Conservation (phyloP, 1,140 invertebrate genomes). For the Microplitis demolitor region DNA sequence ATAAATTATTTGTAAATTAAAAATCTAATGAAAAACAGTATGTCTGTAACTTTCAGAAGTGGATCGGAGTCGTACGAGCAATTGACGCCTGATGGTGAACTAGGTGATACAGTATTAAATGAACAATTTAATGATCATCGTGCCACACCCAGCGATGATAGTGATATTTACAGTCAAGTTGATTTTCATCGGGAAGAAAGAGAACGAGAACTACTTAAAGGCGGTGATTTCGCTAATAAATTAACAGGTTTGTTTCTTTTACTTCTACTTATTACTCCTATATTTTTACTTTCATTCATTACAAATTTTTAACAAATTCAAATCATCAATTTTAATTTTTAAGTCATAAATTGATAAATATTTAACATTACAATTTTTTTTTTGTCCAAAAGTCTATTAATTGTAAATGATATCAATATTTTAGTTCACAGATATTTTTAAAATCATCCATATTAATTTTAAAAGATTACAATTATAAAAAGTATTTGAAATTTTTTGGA, state of each 20-base stretch:
- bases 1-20: slow-evolving; percentile 31
- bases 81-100: slow-evolving; percentile 66
- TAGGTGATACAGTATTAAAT: slow-evolving; percentile 59
- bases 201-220: slow-evolving; percentile 53
- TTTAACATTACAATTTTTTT: too few relatives aligned
- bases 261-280: too few relatives aligned
- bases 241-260: slow-evolving; percentile 44
- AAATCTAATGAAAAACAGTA: slow-evolving; percentile 61
- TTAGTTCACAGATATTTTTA: too few relatives aligned
- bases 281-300: too few relatives aligned
- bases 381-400: too few relatives aligned
- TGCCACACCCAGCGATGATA: slow-evolving; percentile 69
- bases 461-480: too few relatives aligned
- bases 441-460: not conserved
- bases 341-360: too few relatives aligned
- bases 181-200: slow-evolving; percentile 60
- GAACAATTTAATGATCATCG: slow-evolving; percentile 58
- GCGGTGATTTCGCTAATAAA: slow-evolving; percentile 53
- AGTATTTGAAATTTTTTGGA: too few relatives aligned
- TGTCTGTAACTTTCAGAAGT: slow-evolving; percentile 66
- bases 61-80: slow-evolving; percentile 87
- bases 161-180: slow-evolving; percentile 71
- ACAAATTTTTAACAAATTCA: too few relatives aligned
- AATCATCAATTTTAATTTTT: too few relatives aligned
- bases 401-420: too few relatives aligned